Evolutionary conservation across 2,113 vertebrate genomes (phyloP), one percentile per base, ranked within the genome.

Genomic region (Camelus bactrianus): DNA sequence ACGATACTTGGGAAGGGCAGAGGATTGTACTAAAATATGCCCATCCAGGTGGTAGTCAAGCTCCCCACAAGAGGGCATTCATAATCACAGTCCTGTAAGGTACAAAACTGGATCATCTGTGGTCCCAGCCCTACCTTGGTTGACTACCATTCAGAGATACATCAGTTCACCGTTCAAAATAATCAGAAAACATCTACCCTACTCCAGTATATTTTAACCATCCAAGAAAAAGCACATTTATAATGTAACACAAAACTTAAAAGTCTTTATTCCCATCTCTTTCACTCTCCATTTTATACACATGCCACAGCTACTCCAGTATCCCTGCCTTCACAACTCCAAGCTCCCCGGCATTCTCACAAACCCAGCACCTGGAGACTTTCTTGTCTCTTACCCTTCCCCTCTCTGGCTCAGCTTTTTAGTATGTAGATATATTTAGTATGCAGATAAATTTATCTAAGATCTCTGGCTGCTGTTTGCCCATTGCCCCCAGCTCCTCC

Each of bases 11-110:
- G n/a, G 24, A 26, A 52, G 64, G 58, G 56, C 2, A 0, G 30
- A 91, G 3, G 8, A 5, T 1, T 8, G 30, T 5, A 4, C 16
- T n/a, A 38, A 73, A 52, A 32, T 0, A 9, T 16, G 38, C 8
- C 83, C 42, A 48, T 16, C 62, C 20, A 81, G 48, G 26, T 8
- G 48, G 20, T 17, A 50, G 19, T 58, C 22, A 46, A 7, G 32
- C 48, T 35, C 0, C 28, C 72, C 72, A 76, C 48, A 35, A 81
- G 67, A 81, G 58, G 60, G 30, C 10, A 0, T 17, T 54, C 15
- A n/a, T 5, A n/a, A 52, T 26, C 62, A 89, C 5, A 14, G 5
- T 6, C 56, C 42, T 8, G 7, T 12, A 38, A 54, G 20, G 20
- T 15, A 17, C 5, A 81, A 69, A n/a, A 60, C 1, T 3, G 17